Conservation (phyloP, 2,797 vertebrate species). For the Eidolon dupreanum region DNA sequence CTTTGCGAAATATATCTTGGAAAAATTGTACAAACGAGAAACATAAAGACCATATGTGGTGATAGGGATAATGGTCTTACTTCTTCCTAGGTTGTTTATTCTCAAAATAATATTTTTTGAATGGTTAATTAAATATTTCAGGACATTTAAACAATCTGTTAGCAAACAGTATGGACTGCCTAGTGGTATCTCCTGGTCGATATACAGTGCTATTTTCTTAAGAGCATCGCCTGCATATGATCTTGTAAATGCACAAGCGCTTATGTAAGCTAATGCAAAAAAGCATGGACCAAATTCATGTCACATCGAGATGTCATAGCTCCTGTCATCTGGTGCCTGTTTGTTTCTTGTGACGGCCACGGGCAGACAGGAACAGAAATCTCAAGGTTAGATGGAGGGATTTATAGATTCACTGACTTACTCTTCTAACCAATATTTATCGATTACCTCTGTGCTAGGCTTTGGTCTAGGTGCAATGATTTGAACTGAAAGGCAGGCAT, state of each 20-base stretch:
- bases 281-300: background rate
- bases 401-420: background rate
- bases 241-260: background rate
- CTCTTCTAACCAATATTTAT: background rate
- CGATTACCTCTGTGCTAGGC: background rate
- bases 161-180: background rate
- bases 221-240: background rate
- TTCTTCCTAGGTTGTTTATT: background rate
- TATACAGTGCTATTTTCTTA: rapidly evolving
- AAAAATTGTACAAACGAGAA: background rate
- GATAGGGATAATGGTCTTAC: background rate
- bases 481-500: background rate
- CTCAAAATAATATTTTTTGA: background rate
- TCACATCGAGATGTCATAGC: background rate
- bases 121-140: background rate
- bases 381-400: background rate
- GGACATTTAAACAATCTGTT: background rate
- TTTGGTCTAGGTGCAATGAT: background rate
- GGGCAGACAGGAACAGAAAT: background rate
- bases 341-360: background rate
- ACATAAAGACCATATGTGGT: background rate
- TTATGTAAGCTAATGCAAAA: background rate
- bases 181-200: background rate
- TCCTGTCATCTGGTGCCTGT: background rate
- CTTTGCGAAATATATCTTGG: background rate